These are phyloP conservation scores for Actinemys pallida DNA, from an alignment of 2,113 vertebrate genomes.

Conservation along the genomic window DNA sequence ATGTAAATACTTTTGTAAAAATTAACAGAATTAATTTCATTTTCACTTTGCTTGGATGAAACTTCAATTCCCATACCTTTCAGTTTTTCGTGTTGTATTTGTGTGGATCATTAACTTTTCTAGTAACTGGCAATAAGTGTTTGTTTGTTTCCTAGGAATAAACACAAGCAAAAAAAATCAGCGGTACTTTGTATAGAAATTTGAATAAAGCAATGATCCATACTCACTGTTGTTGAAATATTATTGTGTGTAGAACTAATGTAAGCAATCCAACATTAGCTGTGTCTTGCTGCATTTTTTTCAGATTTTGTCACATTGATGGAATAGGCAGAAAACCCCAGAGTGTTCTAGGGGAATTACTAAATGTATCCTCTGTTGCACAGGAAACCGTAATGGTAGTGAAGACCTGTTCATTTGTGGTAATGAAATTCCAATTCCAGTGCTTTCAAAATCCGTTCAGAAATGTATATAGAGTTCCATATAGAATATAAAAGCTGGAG, in stretches of 20 bases:
- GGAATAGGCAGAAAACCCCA: constrained; percentile 11
- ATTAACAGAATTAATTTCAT: constrained; percentile 11
- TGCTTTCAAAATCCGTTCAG: background rate
- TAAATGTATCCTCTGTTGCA: background rate
- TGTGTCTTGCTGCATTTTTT: constrained; percentile 8
- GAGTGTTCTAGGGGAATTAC: background rate
- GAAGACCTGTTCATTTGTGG: constrained; percentile 30
- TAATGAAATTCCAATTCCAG: background rate
- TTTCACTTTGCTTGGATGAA: constrained; percentile 19
- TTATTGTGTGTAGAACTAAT: constrained; percentile 7
- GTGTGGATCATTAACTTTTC: constrained; percentile 22
- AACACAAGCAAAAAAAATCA: background rate
- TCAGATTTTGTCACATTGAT: background rate
- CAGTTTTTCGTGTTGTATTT: background rate
- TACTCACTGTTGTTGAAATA: background rate
- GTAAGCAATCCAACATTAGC: background rate
- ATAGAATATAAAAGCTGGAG: background rate
- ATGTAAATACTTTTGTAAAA: background rate
- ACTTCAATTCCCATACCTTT: background rate
- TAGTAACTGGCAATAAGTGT: background rate
- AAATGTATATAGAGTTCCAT: background rate
- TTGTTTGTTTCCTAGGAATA: constrained; percentile 32
- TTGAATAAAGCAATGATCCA: constrained; percentile 15
- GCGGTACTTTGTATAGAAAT: constrained; percentile 21
- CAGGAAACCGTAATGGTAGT: constrained; percentile 17